phyloP scores from a whole-genome alignment of 2,888 invertebrate species.

The Brachypalpus laphriformis region DNA sequence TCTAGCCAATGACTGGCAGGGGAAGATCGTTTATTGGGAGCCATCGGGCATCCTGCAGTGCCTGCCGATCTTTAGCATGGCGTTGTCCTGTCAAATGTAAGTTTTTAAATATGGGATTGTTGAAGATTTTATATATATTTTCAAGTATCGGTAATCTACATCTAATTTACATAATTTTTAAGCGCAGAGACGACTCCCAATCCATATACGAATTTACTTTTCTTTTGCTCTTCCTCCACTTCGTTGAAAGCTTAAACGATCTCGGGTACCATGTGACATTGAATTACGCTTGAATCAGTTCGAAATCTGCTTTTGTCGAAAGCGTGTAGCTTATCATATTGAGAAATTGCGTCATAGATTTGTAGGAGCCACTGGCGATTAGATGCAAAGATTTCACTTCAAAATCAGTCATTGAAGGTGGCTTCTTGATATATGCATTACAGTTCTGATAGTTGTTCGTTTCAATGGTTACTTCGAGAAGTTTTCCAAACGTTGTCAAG shows the following conservation, averaged over 20 bases:
- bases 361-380: constrained; percentile 88
- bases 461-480: constrained; percentile 83
- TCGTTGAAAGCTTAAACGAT: constrained; percentile 84
- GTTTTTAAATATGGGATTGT: constrained; percentile 79
- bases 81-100: constrained; percentile 97
- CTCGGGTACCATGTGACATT: constrained; percentile 87
- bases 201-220: constrained; percentile 87
- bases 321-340: constrained; percentile 89
- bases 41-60: constrained; percentile 94
- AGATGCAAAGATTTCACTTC: constrained; percentile 92
- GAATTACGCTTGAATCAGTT: constrained; percentile 94
- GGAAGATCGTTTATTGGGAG: constrained; percentile 90
- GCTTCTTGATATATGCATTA: constrained; percentile 84
- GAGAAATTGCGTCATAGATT: constrained; percentile 91
- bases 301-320: constrained; percentile 91
- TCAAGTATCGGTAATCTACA: constrained; percentile 54
- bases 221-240: constrained; percentile 85
- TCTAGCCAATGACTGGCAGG: constrained; percentile 88
- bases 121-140: constrained; percentile 19
- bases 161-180: constrained; percentile 84
- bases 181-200: constrained; percentile 90
- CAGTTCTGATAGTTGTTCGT: constrained; percentile 84
- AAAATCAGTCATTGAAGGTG: constrained; percentile 93
- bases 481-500: constrained; percentile 88
- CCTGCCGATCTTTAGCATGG: constrained; percentile 98